These are phyloP conservation scores for Pterocles gutturalis DNA, from an alignment of 2,113 vertebrate genomes.

Conservation along the genomic window DNA sequence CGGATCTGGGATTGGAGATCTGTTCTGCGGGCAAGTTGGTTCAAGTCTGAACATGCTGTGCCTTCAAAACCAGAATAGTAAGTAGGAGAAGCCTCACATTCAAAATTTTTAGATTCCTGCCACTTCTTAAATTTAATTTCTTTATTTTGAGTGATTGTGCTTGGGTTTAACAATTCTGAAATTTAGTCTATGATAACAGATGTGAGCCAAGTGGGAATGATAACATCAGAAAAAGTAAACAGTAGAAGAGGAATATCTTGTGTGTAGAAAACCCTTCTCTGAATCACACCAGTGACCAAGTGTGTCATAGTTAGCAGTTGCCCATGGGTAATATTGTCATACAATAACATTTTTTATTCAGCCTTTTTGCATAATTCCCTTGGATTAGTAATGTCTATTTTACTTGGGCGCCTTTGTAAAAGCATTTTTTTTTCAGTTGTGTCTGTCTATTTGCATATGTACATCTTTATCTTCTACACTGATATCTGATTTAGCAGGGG, in stretches of 20 bases:
- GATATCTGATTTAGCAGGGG: neutral
- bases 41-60: neutral
- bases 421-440: neutral
- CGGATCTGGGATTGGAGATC: neutral
- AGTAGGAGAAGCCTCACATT: neutral
- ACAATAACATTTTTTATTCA: neutral
- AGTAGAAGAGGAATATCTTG: neutral
- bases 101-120: neutral
- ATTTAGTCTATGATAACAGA: neutral
- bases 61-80: neutral
- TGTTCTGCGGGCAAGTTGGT: neutral
- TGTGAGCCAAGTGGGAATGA: neutral
- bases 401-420: neutral
- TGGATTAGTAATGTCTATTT: neutral
- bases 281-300: neutral
- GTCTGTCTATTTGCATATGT: neutral
- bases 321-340: neutral
- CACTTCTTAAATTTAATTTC: fast-evolving
- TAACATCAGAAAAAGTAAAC: neutral
- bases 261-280: neutral
- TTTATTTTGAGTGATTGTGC: neutral
- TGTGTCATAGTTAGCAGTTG: neutral
- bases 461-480: neutral
- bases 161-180: neutral
- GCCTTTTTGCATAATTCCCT: neutral